Conservation (phyloP, 1,140 invertebrate species). For the Solenopsis invicta region DNA sequence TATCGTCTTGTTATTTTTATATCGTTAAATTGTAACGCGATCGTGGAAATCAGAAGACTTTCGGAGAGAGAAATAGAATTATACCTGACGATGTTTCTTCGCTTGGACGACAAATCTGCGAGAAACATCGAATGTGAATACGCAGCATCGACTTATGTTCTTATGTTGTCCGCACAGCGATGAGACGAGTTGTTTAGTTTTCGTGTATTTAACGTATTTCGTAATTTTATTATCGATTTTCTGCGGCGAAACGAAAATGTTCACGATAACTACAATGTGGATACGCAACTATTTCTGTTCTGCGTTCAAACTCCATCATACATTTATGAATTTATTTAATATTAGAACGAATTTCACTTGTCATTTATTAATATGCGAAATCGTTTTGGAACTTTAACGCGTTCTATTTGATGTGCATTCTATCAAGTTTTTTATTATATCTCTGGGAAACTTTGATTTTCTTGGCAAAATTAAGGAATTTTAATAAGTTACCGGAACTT, state of each 20-base stretch:
- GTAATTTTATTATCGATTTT: conserved; percentile 42
- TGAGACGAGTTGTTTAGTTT: not conserved
- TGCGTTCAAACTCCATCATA: not conserved
- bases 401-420: conserved; percentile 29
- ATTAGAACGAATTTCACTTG: conserved; percentile 1
- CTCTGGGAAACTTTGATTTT: not conserved
- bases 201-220: not conserved
- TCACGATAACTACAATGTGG: conserved; percentile 12
- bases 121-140: not conserved
- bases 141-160: not conserved
- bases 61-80: not conserved
- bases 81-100: not conserved
- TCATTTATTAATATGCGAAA: conserved; percentile 27
- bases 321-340: conserved; percentile 29
- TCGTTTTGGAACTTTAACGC: conserved; percentile 26
- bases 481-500: conserved; percentile 11
- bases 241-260: not conserved
- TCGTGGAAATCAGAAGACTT: not conserved
- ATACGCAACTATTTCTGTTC: not conserved
- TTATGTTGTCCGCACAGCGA: not conserved
- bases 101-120: not conserved
- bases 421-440: not conserved
- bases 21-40: not conserved
- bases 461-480: not conserved
- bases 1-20: not conserved